Percentiles rank a stretch among this genome's conserved stretches.
phyloP scores from a whole-genome alignment of 2,888 invertebrate genomes.

The Camponotus fellah region DNA sequence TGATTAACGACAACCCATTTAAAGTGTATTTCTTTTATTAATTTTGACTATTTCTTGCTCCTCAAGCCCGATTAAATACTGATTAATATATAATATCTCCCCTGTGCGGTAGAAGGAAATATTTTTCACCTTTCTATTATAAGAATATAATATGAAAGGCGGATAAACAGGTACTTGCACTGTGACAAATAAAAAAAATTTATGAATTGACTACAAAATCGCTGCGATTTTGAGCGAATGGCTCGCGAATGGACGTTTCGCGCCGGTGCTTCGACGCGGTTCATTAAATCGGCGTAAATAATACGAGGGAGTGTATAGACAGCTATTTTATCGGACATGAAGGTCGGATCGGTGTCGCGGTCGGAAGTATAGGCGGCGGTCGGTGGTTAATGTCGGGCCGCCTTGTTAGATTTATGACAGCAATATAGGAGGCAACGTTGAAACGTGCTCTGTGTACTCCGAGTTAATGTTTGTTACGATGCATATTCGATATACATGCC shows the following conservation, averaged over 20 bases:
- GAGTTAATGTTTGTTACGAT: constrained; percentile 53
- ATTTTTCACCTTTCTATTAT: background rate
- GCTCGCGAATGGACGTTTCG: constrained; percentile 29
- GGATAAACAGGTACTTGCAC: background rate
- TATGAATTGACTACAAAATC: constrained; percentile 1
- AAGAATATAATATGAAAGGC: too few relatives aligned
- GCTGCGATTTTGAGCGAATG: constrained; percentile 14
- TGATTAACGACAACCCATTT: too few relatives aligned
- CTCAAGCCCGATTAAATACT: too few relatives aligned
- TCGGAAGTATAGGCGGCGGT: constrained; percentile 77
- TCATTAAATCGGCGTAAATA: constrained; percentile 69
- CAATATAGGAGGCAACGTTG: constrained; percentile 79
- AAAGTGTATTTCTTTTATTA: too few relatives aligned
- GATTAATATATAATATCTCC: too few relatives aligned
- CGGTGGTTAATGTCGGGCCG: constrained; percentile 78
- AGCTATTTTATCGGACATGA: constrained; percentile 76
- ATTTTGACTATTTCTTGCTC: too few relatives aligned
- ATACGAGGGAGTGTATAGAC: constrained; percentile 56
- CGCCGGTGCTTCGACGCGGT: constrained; percentile 46
- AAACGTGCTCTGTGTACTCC: constrained; percentile 66
- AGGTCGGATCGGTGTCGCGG: constrained; percentile 77
- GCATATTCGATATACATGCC: constrained; percentile 25
- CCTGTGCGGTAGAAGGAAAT: background rate
- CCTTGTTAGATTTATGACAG: constrained; percentile 82
- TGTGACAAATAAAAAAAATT: background rate